Base-by-base conservation (phyloP, 2,797 vertebrate genomes). In the Clarias pachynema region DNA sequence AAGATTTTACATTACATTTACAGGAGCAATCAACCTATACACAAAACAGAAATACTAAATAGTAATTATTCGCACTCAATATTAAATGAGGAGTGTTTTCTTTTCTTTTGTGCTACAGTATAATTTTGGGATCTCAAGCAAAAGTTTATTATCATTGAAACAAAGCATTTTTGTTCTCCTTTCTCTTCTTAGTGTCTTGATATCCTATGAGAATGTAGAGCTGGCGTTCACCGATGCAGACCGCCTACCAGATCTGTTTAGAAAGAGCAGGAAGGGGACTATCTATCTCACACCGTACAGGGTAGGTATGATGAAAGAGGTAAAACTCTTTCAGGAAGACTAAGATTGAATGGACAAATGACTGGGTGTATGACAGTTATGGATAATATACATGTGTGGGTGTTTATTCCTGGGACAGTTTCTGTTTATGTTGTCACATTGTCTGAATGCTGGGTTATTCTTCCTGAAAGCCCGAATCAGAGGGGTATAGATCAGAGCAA, bases 151-250 rank as follows among this genome's bases (percentile, higher is more conserved):
- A 26, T 56, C 73, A 31, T n/a, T 60, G 1, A 60, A 60, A 79
- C 6, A 57, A 59, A 40, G 12, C 10, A 34, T 5, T 24, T 84
- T 16, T 53, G 9, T 56, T 57, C 14, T 57, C 0, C 10, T 65
- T 79, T 65, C 29, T 73, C 22, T 53, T 85, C 57, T 84, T 91
- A 99, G 98, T 22, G 91, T 99, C 86, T 89, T 99, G 91, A 98
- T 98, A 97, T 96, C 96, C 88, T 96, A 97, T 83, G 97, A 99
- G 31, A 97, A 99, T 0, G 94, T 99, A 89, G 98, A 99, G 93
- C 93, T 99, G 66, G 89, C 92, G 20, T 98, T 99, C 92, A 95
- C 90, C 84, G 97, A 99, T n/a, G 93, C 96, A 0, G 97, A 97
- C 37, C 93, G 91, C 0, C 93, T 97, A 83, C 96, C 97, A 0